Conservation (phyloP, 2,113 vertebrate species). For the Hassar affinis region DNA sequence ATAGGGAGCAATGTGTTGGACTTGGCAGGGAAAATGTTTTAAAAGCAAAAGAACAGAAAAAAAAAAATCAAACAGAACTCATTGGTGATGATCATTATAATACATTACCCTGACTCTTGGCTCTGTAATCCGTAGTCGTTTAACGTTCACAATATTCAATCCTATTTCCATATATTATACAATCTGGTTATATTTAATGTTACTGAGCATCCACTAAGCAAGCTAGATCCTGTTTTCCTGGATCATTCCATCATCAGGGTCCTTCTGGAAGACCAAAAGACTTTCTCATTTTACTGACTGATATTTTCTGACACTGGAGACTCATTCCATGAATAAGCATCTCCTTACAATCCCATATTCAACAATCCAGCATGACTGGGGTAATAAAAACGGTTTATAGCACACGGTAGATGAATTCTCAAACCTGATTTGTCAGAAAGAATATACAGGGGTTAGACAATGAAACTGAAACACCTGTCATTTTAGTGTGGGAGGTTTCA, state of each 20-base stretch:
- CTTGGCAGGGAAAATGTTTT: conserved; percentile 42
- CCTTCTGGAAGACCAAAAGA: too few relatives aligned
- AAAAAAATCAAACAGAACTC: too few relatives aligned
- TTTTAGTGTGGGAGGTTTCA: too few relatives aligned
- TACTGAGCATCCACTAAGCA: not conserved
- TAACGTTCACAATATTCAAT: conserved; percentile 26
- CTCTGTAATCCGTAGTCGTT: conserved; percentile 20
- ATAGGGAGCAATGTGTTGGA: conserved; percentile 39
- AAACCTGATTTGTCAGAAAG: not conserved
- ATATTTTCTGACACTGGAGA: not conserved
- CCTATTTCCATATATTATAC: too few relatives aligned
- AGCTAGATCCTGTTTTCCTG: not conserved
- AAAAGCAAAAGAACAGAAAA: conserved; percentile 43
- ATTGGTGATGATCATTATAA: not conserved
- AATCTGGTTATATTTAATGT: not conserved
- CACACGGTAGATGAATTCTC: too few relatives aligned
- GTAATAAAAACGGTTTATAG: too few relatives aligned
- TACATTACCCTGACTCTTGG: conserved; percentile 18
- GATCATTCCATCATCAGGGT: not conserved
- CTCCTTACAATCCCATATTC: not conserved
- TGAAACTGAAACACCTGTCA: too few relatives aligned
- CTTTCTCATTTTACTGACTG: not conserved
- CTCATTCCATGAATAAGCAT: not conserved
- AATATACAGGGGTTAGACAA: too few relatives aligned
- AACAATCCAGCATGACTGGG: not conserved